Evolutionary conservation across 2,888 invertebrate species (phyloP).

Genomic region (Melolontha melolontha): DNA sequence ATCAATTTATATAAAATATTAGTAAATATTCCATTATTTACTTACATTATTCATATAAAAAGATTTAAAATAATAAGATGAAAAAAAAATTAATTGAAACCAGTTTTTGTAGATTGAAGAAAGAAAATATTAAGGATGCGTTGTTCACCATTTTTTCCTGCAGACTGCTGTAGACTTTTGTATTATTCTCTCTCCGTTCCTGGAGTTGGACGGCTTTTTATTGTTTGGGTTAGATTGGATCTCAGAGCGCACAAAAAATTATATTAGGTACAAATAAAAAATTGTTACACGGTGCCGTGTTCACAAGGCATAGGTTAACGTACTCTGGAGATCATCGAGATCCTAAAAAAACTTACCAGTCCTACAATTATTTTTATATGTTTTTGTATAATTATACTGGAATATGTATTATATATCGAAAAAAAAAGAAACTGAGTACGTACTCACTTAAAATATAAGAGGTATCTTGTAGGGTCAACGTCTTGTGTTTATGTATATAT

Average conservation of each 20-base stretch:
- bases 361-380: conserved; percentile 15
- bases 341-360: neutral
- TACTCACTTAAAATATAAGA: conserved; percentile 2
- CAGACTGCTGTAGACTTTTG: conserved; percentile 20
- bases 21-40: too few relatives aligned
- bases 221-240: conserved; percentile 39
- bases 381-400: conserved; percentile 16
- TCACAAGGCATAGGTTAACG: conserved; percentile 38
- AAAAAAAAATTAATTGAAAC: conserved; percentile 28
- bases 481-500: neutral
- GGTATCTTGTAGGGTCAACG: conserved; percentile 6
- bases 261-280: conserved; percentile 38
- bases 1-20: too few relatives aligned
- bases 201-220: conserved; percentile 40
- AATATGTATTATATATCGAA: conserved; percentile 7
- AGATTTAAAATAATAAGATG: neutral
- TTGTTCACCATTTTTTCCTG: conserved; percentile 27
- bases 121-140: conserved; percentile 39
- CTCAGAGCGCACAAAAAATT: conserved; percentile 27
- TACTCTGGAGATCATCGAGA: conserved; percentile 10
- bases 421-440: conserved; percentile 6
- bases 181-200: conserved; percentile 27
- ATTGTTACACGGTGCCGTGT: conserved; percentile 32
- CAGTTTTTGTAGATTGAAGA: conserved; percentile 28
- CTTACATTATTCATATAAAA: too few relatives aligned